Evolutionary conservation across 2,888 invertebrate genomes (phyloP).

Genomic region (Aquatica leii): DNA sequence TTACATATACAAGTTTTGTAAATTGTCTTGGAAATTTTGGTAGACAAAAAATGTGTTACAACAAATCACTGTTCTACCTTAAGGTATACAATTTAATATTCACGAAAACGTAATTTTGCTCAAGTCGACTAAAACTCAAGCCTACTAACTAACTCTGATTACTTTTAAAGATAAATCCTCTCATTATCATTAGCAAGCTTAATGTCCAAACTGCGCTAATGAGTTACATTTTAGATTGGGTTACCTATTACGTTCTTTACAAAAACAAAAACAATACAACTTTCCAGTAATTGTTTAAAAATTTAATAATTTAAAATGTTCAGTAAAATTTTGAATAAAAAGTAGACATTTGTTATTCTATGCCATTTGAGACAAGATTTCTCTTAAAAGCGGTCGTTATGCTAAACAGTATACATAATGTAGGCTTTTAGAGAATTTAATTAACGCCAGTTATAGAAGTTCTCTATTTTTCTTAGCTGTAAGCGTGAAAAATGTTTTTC

Average conservation of each 20-base stretch:
- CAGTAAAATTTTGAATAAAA: not conserved
- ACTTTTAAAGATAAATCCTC: conserved; percentile 28
- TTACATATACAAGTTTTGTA: not conserved
- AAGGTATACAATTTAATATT: conserved; percentile 22
- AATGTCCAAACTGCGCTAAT: conserved; percentile 24
- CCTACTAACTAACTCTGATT: conserved; percentile 19
- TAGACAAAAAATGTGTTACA: conserved; percentile 4
- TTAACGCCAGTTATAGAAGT: not conserved
- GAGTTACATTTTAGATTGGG: conserved; percentile 16
- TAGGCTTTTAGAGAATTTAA: conserved; percentile 2
- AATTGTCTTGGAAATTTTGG: not conserved
- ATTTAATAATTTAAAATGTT: too few relatives aligned
- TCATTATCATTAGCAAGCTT: conserved; percentile 29
- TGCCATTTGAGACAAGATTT: not conserved
- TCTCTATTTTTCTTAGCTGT: not conserved
- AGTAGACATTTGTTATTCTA: not conserved
- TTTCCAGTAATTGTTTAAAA: too few relatives aligned
- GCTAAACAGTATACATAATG: not conserved
- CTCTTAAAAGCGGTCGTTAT: not conserved
- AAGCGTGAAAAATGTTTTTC: conserved; percentile 3
- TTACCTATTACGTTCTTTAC: too few relatives aligned
- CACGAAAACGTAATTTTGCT: conserved; percentile 25
- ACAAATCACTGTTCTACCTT: conserved; percentile 10
- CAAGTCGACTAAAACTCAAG: conserved; percentile 16
- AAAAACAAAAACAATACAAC: too few relatives aligned